phyloP scores from a whole-genome alignment of 2,888 invertebrate genomes.

The Sepiola atlantica region DNA sequence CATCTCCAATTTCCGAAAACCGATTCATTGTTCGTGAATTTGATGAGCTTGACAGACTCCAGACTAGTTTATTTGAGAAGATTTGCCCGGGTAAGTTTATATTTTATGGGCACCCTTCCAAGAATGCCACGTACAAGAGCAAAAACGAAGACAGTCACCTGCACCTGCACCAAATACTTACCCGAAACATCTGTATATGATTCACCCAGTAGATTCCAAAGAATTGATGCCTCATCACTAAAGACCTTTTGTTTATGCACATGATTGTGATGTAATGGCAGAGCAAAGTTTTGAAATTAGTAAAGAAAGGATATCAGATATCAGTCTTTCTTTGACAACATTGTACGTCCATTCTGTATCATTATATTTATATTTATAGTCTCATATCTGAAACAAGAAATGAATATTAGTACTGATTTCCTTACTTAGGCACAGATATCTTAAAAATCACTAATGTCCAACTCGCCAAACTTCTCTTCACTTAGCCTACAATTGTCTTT shows the following conservation, averaged over 20 bases:
- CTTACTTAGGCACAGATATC: too few relatives aligned
- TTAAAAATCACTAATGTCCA: too few relatives aligned
- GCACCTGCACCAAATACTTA: background rate
- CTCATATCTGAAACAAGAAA: too few relatives aligned
- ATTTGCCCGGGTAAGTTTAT: slow-evolving; percentile 45
- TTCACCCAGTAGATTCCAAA: background rate
- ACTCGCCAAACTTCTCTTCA: too few relatives aligned
- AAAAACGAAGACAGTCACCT: background rate
- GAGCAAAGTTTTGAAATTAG: background rate
- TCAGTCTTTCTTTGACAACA: background rate
- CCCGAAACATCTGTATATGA: background rate
- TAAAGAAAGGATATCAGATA: background rate
- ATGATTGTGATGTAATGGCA: background rate
- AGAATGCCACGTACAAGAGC: background rate
- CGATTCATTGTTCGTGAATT: slow-evolving; percentile 55
- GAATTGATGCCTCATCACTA: background rate
- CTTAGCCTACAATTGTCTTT: too few relatives aligned
- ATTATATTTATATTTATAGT: too few relatives aligned
- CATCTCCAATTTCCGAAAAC: slow-evolving; percentile 54
- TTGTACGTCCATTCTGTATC: background rate
- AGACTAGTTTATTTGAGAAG: background rate
- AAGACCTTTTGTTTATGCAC: background rate
- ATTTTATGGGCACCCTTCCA: background rate
- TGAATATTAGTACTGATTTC: too few relatives aligned
- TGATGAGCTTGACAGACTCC: slow-evolving; percentile 49